phyloP scores from a whole-genome alignment of 2,113 vertebrate species.

The Physeter macrocephalus region DNA sequence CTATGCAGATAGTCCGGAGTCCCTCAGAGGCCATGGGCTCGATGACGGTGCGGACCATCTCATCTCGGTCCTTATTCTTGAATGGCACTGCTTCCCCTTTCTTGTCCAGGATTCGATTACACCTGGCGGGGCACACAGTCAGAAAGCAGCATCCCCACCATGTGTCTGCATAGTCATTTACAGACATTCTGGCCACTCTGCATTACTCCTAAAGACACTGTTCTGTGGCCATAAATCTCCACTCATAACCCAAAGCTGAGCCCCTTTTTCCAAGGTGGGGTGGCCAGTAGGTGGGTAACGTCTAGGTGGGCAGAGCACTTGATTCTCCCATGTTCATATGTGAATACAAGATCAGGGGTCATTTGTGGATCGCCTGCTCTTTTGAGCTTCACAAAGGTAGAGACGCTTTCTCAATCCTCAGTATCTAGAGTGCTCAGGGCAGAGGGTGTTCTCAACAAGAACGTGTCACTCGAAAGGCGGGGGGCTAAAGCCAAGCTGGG shows the following conservation, averaged over 20 bases:
- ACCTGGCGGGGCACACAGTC: slow-evolving; percentile 78
- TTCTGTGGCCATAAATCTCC: neutral
- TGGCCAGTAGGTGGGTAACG: neutral
- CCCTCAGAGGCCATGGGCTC: slow-evolving; percentile 97
- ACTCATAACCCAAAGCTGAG: neutral
- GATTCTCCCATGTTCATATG: neutral
- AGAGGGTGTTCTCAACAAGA: neutral
- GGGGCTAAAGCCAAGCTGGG: neutral
- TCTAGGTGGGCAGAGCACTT: too few species aligned
- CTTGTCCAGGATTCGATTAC: slow-evolving; percentile 89
- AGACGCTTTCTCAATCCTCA: neutral
- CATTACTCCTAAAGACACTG: neutral
- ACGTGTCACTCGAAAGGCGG: neutral
- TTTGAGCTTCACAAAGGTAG: neutral
- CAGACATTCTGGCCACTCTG: neutral
- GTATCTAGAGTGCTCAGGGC: neutral
- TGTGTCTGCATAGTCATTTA: fast-evolving
- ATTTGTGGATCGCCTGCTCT: neutral
- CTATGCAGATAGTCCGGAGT: slow-evolving; percentile 95
- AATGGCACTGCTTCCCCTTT: slow-evolving; percentile 85
- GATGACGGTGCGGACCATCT: slow-evolving; percentile 93
- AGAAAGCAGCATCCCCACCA: neutral
- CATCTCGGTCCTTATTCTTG: slow-evolving; percentile 91
- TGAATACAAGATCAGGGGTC: neutral
- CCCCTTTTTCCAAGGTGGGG: neutral